These are phyloP conservation scores for Melanophora roralis DNA, from an alignment of 2,888 invertebrate species.

Conservation along the genomic window DNA sequence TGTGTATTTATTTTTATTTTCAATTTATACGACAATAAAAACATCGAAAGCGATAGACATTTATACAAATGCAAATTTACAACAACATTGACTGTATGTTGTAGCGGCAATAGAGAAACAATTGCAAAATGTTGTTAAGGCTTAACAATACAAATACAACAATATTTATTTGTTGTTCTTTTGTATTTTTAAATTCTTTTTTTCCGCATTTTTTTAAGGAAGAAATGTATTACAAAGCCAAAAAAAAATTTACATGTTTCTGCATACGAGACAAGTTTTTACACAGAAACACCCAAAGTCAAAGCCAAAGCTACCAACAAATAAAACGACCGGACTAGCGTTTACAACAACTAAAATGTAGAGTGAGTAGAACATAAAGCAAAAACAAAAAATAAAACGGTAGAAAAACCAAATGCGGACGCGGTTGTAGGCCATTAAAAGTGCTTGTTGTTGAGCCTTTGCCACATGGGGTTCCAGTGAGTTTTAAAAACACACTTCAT, in stretches of 20 bases:
- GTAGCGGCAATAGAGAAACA: conserved; percentile 45
- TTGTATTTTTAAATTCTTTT: not conserved
- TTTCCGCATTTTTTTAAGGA: not conserved
- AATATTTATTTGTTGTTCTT: conserved; percentile 49
- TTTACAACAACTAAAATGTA: conserved; percentile 1
- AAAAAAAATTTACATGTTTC: conserved; percentile 14
- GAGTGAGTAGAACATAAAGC: not conserved
- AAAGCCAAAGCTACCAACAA: conserved; percentile 35
- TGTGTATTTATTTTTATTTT: conserved; percentile 17
- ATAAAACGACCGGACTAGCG: conserved; percentile 24
- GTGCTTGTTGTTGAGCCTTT: conserved; percentile 60
- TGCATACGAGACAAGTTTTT: not conserved
- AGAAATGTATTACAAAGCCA: conserved; percentile 2
- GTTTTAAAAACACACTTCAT: conserved; percentile 43
- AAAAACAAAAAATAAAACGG: not conserved
- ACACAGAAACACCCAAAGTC: not conserved
- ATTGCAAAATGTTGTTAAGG: conserved; percentile 60
- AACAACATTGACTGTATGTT: conserved; percentile 31
- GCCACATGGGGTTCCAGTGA: conserved; percentile 61
- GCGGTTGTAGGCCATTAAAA: conserved; percentile 62
- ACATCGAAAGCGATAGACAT: conserved; percentile 10
- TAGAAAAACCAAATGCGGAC: conserved; percentile 55
- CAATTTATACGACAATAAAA: conserved; percentile 35
- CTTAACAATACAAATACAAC: conserved; percentile 61
- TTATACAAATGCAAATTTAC: conserved; percentile 38